phyloP scores from a whole-genome alignment of 2,888 invertebrate genomes.

The Agrochola macilenta region DNA sequence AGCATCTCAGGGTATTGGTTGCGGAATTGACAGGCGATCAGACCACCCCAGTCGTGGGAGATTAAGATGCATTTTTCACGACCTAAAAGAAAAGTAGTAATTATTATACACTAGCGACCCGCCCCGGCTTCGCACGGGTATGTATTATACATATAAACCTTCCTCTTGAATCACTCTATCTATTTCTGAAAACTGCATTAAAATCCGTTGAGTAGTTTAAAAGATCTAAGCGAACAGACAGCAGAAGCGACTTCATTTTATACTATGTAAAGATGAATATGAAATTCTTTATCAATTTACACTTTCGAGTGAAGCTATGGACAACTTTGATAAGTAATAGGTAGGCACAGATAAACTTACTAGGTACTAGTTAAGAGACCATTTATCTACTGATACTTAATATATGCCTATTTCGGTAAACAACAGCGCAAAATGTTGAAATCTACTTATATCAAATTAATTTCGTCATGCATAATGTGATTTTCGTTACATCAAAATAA shows the following conservation, averaged over 20 bases:
- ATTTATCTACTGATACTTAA: too few species aligned
- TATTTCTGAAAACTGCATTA: too few species aligned
- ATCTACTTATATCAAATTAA: neutral
- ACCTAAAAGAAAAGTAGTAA: slow-evolving; percentile 76
- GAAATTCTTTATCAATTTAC: neutral
- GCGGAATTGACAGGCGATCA: slow-evolving; percentile 90
- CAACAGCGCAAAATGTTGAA: neutral
- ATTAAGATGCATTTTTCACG: slow-evolving; percentile 90
- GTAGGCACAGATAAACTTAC: neutral
- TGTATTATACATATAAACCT: too few species aligned
- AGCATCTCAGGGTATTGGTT: slow-evolving; percentile 89
- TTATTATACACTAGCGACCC: neutral
- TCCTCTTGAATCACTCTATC: too few species aligned
- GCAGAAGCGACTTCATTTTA: too few species aligned
- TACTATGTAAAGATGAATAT: neutral
- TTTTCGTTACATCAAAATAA: neutral
- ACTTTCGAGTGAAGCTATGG: too few species aligned
- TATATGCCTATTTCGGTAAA: too few species aligned
- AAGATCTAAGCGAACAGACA: too few species aligned
- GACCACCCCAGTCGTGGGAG: slow-evolving; percentile 93
- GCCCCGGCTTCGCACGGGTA: too few species aligned
- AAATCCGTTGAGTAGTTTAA: too few species aligned
- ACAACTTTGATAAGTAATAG: neutral
- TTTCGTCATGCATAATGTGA: neutral
- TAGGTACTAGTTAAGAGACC: too few species aligned